Evolutionary conservation across 1,140 invertebrate species (phyloP).

Genomic region (Anagrus nilaparvatae): DNA sequence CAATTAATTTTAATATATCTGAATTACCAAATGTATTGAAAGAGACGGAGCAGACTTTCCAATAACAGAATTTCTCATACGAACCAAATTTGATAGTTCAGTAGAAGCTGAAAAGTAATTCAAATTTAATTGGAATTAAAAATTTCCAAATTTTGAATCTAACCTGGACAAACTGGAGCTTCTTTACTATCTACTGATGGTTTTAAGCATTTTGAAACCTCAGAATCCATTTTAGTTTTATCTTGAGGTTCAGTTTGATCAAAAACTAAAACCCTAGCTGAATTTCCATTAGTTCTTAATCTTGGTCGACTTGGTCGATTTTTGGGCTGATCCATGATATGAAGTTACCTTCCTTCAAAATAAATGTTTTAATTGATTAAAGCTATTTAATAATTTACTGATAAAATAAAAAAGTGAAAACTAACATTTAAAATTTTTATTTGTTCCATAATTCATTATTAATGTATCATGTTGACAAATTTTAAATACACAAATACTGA

Average conservation of each 20-base stretch:
- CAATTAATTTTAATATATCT: background rate
- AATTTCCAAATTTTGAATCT: background rate
- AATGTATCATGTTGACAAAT: no score
- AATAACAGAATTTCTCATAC: slow-evolving; percentile 76
- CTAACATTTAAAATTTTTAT: no score
- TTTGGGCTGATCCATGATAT: slow-evolving; percentile 36
- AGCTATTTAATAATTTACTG: background rate
- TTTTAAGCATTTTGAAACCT: slow-evolving; percentile 20
- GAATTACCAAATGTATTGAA: slow-evolving; percentile 68
- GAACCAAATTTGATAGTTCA: slow-evolving; percentile 65
- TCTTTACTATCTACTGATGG: slow-evolving; percentile 36
- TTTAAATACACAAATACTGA: no score
- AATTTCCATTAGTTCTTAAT: slow-evolving; percentile 43
- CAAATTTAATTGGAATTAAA: background rate
- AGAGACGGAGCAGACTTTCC: slow-evolving; percentile 88
- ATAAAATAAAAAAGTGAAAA: no score
- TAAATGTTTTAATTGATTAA: no score
- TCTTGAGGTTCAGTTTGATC: slow-evolving; percentile 36
- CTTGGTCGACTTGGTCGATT: slow-evolving; percentile 40
- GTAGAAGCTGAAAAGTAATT: slow-evolving; percentile 34
- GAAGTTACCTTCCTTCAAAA: no score
- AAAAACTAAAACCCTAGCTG: slow-evolving; percentile 45
- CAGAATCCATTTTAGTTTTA: slow-evolving; percentile 19
- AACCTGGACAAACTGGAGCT: slow-evolving; percentile 36
- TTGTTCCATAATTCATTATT: no score